phyloP scores from a whole-genome alignment of 2,797 vertebrate genomes.

The Dallia pectoralis region DNA sequence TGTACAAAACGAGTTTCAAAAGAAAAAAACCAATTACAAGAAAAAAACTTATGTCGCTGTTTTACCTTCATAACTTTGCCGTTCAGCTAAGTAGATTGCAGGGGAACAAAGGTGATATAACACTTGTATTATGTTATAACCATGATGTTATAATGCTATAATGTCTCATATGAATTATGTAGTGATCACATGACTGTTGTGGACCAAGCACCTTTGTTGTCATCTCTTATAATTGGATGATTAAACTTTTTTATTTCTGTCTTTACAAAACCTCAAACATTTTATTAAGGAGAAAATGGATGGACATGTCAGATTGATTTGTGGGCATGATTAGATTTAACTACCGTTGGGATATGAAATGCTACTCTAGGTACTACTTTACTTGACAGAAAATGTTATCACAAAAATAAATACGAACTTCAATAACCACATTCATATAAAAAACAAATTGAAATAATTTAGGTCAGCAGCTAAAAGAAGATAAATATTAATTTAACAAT shows the following conservation, averaged over 20 bases:
- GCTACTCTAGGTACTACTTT: not conserved
- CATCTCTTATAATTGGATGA: not conserved
- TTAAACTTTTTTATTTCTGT: not conserved
- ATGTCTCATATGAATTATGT: not conserved
- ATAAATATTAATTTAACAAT: slow-evolving; percentile 54
- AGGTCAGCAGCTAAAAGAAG: slow-evolving; percentile 32
- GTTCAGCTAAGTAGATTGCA: not conserved
- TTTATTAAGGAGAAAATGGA: not conserved
- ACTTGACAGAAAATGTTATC: not conserved
- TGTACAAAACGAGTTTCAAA: too few relatives aligned
- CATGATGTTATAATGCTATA: not conserved
- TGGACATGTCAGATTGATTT: not conserved
- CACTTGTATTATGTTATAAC: not conserved
- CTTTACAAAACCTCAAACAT: slow-evolving; percentile 3
- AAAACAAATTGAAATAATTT: slow-evolving; percentile 43
- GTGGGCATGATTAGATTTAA: not conserved
- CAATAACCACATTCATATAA: slow-evolving; percentile 60
- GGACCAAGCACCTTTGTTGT: not conserved
- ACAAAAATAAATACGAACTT: slow-evolving; percentile 71
- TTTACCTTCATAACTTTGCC: too few relatives aligned
- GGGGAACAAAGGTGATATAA: not conserved
- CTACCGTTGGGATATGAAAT: not conserved
- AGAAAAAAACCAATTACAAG: too few relatives aligned
- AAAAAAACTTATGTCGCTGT: too few relatives aligned
- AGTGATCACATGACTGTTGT: not conserved